phyloP scores from a whole-genome alignment of 2,113 vertebrate genomes.

The Proteles cristata region DNA sequence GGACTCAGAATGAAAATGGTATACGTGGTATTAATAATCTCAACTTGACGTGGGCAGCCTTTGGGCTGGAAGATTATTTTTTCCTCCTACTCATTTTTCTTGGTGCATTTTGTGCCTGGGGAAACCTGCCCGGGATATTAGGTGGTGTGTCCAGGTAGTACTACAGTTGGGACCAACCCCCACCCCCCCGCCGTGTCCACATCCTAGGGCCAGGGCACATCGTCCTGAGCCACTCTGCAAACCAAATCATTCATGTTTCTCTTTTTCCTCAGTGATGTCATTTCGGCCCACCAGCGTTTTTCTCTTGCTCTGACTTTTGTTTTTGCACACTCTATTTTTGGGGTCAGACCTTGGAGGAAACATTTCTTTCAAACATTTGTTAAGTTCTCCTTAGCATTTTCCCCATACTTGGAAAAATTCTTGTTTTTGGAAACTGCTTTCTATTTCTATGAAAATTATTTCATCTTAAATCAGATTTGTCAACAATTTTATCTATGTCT shows the following conservation, averaged over 20 bases:
- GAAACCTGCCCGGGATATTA: background rate
- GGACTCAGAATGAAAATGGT: background rate
- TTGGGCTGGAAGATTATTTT: background rate
- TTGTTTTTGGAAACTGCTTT: background rate
- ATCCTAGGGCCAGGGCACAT: background rate
- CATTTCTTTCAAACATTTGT: background rate
- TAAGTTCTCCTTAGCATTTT: background rate
- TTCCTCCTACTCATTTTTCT: background rate
- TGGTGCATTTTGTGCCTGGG: background rate
- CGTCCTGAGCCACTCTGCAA: background rate
- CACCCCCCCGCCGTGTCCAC: too few relatives aligned
- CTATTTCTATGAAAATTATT: background rate
- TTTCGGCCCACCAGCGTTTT: background rate
- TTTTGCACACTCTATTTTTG: background rate
- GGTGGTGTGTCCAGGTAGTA: too few relatives aligned
- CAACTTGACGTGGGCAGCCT: background rate
- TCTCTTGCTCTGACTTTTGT: background rate
- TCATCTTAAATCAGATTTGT: background rate
- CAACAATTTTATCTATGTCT: background rate
- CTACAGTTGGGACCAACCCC: background rate
- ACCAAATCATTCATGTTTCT: background rate
- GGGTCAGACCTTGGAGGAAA: background rate
- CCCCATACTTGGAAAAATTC: background rate
- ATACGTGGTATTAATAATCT: background rate
- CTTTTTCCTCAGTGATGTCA: background rate